A percentile compares a stretch with the other conserved stretches of the same genome.
These are phyloP conservation scores for Halcyon chelicuti DNA, from an alignment of 2,797 vertebrate species.

Conservation along the genomic window DNA sequence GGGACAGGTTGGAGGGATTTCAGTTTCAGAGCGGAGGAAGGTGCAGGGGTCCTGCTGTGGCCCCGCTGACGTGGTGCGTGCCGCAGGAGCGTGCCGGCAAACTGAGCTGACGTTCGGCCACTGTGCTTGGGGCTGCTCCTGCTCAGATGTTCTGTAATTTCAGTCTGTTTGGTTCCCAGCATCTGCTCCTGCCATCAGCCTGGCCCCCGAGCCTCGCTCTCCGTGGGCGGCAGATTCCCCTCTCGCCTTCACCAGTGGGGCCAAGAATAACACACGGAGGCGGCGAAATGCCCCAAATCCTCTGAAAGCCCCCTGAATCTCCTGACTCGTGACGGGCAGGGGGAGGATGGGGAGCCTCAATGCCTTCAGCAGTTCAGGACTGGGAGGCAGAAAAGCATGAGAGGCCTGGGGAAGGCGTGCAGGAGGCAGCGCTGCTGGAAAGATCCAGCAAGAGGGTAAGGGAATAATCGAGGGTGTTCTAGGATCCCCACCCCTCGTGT, in stretches of 20 bases:
- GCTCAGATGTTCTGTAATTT: neutral
- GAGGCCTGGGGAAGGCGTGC: neutral
- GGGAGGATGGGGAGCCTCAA: neutral
- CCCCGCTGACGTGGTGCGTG: rapidly evolving
- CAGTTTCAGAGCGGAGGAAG: neutral
- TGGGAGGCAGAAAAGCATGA: neutral
- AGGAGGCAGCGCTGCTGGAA: neutral
- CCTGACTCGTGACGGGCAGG: neutral
- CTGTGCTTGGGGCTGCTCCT: neutral
- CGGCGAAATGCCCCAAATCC: neutral
- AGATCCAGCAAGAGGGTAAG: neutral
- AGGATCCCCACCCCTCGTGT: neutral
- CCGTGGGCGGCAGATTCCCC: neutral
- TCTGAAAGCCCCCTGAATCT: neutral
- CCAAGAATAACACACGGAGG: neutral
- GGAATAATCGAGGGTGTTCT: neutral
- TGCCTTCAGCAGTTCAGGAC: neutral
- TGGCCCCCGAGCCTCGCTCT: neutral
- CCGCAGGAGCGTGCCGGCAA: rapidly evolving
- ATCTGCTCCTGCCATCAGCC: neutral
- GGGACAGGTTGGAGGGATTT: neutral
- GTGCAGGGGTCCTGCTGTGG: neutral
- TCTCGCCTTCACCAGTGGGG: neutral
- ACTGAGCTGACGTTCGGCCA: neutral
- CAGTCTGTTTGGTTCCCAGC: neutral